These are phyloP conservation scores for Capitulum mitella DNA, from an alignment of 2,888 invertebrate species.

Conservation along the genomic window DNA sequence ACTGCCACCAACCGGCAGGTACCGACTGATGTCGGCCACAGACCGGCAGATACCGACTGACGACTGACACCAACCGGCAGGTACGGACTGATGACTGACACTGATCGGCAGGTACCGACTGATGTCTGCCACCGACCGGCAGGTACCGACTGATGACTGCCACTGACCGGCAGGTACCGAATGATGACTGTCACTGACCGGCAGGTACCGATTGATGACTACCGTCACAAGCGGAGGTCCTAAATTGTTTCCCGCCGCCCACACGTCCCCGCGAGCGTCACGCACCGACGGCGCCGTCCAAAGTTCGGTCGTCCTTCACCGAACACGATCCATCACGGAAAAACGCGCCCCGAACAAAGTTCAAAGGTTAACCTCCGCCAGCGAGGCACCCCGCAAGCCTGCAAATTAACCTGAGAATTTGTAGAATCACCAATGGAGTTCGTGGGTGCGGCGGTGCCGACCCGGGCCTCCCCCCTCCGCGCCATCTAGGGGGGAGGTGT, in stretches of 20 bases:
- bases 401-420: neutral
- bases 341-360: neutral
- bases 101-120: too few species aligned
- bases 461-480: constrained; percentile 48
- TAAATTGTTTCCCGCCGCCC: too few species aligned
- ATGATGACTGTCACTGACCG: too few species aligned
- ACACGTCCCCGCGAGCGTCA: too few species aligned
- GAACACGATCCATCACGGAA: neutral
- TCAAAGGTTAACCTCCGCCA: neutral
- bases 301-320: too few species aligned
- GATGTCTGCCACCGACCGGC: neutral
- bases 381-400: neutral
- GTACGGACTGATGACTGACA: neutral
- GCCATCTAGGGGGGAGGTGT: too few species aligned
- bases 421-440: neutral
- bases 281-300: too few species aligned
- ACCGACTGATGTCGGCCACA: too few species aligned
- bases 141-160: neutral
- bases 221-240: too few species aligned
- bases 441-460: neutral
- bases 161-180: too few species aligned
- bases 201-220: neutral
- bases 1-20: too few species aligned
- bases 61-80: neutral
- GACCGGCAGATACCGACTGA: neutral